These are phyloP conservation scores for Polymixis flavicincta DNA, from an alignment of 2,888 invertebrate genomes.

Conservation along the genomic window DNA sequence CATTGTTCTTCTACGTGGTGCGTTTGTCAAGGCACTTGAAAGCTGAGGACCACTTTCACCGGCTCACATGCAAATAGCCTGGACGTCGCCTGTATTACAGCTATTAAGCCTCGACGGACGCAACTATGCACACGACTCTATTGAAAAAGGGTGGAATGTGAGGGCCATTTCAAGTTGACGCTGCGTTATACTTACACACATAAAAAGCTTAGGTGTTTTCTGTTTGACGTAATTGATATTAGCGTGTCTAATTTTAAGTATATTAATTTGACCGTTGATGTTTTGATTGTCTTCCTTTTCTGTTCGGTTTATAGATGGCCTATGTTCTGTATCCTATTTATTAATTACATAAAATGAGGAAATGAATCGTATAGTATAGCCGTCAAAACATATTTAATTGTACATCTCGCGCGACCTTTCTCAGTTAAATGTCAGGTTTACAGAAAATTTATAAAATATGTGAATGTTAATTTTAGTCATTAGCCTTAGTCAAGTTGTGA, in stretches of 20 bases:
- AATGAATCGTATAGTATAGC: conserved; percentile 62
- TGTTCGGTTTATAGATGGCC: conserved; percentile 36
- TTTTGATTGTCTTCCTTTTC: conserved; percentile 40
- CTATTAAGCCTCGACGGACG: conserved; percentile 58
- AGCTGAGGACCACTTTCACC: conserved; percentile 79
- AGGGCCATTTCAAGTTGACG: conserved; percentile 29
- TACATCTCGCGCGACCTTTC: conserved; percentile 76
- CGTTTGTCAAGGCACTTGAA: conserved; percentile 73
- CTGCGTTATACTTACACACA: conserved; percentile 24
- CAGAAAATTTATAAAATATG: conserved; percentile 85
- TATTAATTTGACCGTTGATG: conserved; percentile 35
- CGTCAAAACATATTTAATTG: conserved; percentile 82
- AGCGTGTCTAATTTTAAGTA: conserved; percentile 48
- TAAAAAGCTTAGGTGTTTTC: conserved; percentile 30
- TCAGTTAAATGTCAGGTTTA: conserved; percentile 78
- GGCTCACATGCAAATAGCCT: conserved; percentile 76
- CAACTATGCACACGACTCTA: conserved; percentile 51
- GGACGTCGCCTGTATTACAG: conserved; percentile 68
- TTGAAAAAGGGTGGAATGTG: conserved; percentile 55
- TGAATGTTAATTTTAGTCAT: conserved; percentile 89
- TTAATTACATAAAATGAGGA: conserved; percentile 46
- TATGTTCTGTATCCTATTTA: conserved; percentile 31
- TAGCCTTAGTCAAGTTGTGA: conserved; percentile 83
- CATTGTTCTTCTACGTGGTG: conserved; percentile 73
- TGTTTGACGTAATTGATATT: conserved; percentile 46